Percentiles rank a stretch among this genome's conserved stretches.
These are phyloP conservation scores for Drosophila neocordata DNA, from an alignment of 1,140 invertebrate species.

Conservation along the genomic window DNA sequence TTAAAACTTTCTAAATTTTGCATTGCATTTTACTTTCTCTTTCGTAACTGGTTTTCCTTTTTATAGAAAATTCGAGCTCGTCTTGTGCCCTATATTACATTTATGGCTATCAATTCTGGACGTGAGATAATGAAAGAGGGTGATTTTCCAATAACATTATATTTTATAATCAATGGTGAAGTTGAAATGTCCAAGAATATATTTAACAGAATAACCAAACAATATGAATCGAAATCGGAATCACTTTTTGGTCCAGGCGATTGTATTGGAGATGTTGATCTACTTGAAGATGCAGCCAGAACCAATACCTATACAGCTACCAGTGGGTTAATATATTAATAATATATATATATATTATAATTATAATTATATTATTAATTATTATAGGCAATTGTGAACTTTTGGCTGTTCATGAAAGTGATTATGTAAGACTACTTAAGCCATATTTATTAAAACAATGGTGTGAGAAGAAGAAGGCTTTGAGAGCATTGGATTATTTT, in stretches of 20 bases:
- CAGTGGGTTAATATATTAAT: conserved; percentile 37
- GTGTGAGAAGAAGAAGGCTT: conserved; percentile 61
- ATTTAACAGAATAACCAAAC: conserved; percentile 22
- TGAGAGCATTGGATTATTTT: conserved; percentile 64
- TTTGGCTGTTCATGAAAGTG: conserved; percentile 48
- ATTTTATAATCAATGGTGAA: conserved; percentile 70
- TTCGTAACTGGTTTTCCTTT: background rate
- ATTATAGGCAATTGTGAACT: conserved; percentile 54
- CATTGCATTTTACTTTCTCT: no score
- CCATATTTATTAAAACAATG: conserved; percentile 55
- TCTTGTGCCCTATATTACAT: conserved; percentile 47
- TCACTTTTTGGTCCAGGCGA: conserved; percentile 68
- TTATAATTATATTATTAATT: background rate
- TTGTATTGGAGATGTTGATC: conserved; percentile 67
- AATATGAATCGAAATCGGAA: conserved; percentile 25
- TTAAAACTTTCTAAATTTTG: no score
- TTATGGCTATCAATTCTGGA: conserved; percentile 45
- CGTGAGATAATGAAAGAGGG: conserved; percentile 61
- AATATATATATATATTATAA: no score
- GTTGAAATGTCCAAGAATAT: conserved; percentile 54
- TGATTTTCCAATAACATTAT: conserved; percentile 47
- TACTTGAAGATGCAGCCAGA: conserved; percentile 46
- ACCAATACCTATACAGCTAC: conserved; percentile 49
- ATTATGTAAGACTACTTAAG: conserved; percentile 55
- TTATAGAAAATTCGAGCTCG: conserved; percentile 68